phyloP scores from a whole-genome alignment of 2,113 vertebrate genomes.

The Nannospalax galili region DNA sequence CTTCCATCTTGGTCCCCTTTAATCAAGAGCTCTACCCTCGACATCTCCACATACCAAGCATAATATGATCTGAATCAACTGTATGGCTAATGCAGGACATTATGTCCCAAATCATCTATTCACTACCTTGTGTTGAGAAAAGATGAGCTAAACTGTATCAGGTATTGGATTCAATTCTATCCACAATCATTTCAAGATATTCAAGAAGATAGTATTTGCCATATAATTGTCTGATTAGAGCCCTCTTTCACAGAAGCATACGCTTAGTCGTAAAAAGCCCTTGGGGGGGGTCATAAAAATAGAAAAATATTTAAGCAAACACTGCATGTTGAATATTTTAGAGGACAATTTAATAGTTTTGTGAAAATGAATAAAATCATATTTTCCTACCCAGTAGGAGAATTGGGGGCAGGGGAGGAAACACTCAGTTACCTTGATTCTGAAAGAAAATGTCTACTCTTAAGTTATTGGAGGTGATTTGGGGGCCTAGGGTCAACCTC shows the following conservation, averaged over 20 bases:
- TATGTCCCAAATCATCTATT: neutral
- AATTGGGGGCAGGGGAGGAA: too few species aligned
- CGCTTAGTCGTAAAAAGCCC: neutral
- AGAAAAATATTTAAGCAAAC: conserved; percentile 12
- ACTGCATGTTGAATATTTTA: neutral
- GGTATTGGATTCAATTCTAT: conserved; percentile 17
- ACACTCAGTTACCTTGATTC: conserved; percentile 36
- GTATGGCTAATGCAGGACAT: neutral
- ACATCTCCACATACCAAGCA: neutral
- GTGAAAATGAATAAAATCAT: conserved; percentile 58
- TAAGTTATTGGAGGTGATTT: neutral
- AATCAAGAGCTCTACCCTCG: neutral
- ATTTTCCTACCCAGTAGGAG: conserved; percentile 33
- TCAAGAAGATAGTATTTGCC: conserved; percentile 41
- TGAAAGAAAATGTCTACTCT: conserved; percentile 7
- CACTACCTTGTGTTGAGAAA: neutral
- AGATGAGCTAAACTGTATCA: neutral
- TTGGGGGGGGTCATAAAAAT: neutral
- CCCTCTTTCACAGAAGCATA: neutral
- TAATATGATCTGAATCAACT: conserved; percentile 1
- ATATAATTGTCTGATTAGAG: conserved; percentile 19
- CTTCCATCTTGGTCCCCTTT: neutral
- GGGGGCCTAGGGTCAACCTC: neutral
- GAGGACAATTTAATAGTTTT: conserved; percentile 28
- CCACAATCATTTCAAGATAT: conserved; percentile 41